These are phyloP conservation scores for Apamea anceps DNA, from an alignment of 2,888 invertebrate genomes.

Conservation along the genomic window DNA sequence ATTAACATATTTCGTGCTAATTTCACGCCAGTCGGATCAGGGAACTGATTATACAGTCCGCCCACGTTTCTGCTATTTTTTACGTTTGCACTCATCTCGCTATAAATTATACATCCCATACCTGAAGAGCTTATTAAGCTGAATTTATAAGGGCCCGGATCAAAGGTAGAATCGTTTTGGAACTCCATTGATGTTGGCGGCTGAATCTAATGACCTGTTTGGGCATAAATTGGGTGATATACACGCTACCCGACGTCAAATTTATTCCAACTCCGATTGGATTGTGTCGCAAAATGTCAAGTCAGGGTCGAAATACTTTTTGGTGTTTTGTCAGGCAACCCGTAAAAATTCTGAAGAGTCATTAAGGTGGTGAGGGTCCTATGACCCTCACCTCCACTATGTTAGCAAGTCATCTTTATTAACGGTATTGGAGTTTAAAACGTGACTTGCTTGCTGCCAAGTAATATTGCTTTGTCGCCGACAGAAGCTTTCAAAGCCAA, in stretches of 20 bases:
- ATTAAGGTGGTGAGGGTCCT: slow-evolving; percentile 30
- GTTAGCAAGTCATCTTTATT: slow-evolving; percentile 52
- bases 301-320: slow-evolving; percentile 55
- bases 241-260: slow-evolving; percentile 40
- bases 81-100: slow-evolving; percentile 64
- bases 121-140: slow-evolving; percentile 69
- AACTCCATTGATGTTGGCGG: slow-evolving; percentile 59
- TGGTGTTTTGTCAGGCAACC: slow-evolving; percentile 42
- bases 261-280: slow-evolving; percentile 50
- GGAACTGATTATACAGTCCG: slow-evolving; percentile 60
- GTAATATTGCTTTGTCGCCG: slow-evolving; percentile 7
- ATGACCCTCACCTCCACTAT: too few species aligned
- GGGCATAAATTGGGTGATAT: slow-evolving; percentile 61
- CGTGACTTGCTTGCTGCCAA: slow-evolving; percentile 22
- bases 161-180: slow-evolving; percentile 65
- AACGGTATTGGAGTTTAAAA: slow-evolving; percentile 26
- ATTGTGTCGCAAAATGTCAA: slow-evolving; percentile 45
- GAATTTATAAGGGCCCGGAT: slow-evolving; percentile 67
- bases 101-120: slow-evolving; percentile 69
- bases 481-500: slow-evolving; percentile 3
- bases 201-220: slow-evolving; percentile 62
- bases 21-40: slow-evolving; percentile 60
- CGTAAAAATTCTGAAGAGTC: slow-evolving; percentile 30
- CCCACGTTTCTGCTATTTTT: slow-evolving; percentile 65
- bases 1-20: slow-evolving; percentile 68